Base-by-base conservation (phyloP, 2,797 vertebrate species). In the Galaxias olidus region DNA sequence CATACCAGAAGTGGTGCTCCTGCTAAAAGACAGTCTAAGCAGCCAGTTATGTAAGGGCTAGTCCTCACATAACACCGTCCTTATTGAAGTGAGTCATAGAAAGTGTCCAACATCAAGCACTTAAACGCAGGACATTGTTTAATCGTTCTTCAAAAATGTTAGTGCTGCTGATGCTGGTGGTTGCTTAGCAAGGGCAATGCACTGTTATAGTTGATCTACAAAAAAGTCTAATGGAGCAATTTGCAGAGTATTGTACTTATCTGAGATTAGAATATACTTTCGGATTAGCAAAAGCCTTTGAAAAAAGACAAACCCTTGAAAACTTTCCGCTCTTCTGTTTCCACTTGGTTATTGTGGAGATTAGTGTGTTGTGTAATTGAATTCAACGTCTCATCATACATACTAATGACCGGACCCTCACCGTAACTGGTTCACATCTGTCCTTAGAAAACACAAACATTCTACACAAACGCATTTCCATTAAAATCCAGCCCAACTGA, bases 101-200 rank as follows among this genome's bases (percentile, higher is more conserved):
- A 63, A 76, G 70, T 43, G 60, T 9, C 64, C 52, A n/a, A 48
- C 40, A 43, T 83, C 84, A 83, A 77, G 71, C 85, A 73, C 77
- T 64, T 53, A 57, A 78, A 74, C 74, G 56, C 81, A 86, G 81
- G 64, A 77, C 77, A 73, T 79, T 80, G 74, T 87, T 85, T 84
- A 83, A 71, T 79, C 72, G 68, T 57, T 74, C 58, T 50, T 73
- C 73, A 65, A 75, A 81, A 80, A 87, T 89, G 75, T 85, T 86
- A 85, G 78, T 71, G 83, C 61, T 71, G 83, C 61, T 62, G 75
- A 77, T 57, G 74, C 60, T 82, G 85, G 81, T 84, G 78, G 78
- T 74, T 77, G 76, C 65, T 81, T 73, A 71, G 83, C 78, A 30
- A 30, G 30, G 30, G 30, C 30, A 2, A 30, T 57, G 52, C 75